Evolutionary conservation across 2,888 invertebrate species (phyloP).

Genomic region (Eupithecia exiguata): DNA sequence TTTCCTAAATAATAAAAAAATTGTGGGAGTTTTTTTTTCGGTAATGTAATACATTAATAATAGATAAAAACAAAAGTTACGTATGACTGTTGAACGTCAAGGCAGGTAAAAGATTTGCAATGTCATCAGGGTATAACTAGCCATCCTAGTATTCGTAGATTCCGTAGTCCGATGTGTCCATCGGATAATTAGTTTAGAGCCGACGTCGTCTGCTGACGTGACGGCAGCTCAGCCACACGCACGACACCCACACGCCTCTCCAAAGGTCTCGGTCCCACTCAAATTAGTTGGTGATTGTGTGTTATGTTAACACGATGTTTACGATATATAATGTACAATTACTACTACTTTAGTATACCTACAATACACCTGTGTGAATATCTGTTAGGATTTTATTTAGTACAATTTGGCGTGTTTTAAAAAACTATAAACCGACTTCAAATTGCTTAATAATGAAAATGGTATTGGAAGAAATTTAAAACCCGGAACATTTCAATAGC

Average conservation of each 20-base stretch:
- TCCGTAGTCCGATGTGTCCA: background rate
- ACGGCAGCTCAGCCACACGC: slow-evolving; percentile 35
- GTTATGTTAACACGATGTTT: slow-evolving; percentile 1
- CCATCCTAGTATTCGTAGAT: background rate
- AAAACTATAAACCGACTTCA: no score
- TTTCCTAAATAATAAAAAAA: no score
- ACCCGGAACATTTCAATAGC: no score
- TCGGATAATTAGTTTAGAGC: background rate
- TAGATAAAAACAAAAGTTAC: no score
- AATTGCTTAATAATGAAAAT: no score
- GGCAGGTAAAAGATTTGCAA: background rate
- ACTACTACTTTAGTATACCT: background rate
- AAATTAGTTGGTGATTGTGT: slow-evolving; percentile 17
- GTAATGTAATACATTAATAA: no score
- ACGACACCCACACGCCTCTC: slow-evolving; percentile 33
- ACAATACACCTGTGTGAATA: background rate
- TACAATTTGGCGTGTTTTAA: background rate
- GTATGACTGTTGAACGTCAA: background rate
- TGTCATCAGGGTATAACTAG: background rate
- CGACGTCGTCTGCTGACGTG: background rate
- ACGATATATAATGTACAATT: background rate
- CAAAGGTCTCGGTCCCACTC: slow-evolving; percentile 42
- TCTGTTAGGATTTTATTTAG: background rate
- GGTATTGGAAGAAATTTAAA: no score
- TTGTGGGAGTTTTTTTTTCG: no score